These are phyloP conservation scores for Kryptopterus vitreolus DNA, from an alignment of 2,797 vertebrate species.

Conservation along the genomic window DNA sequence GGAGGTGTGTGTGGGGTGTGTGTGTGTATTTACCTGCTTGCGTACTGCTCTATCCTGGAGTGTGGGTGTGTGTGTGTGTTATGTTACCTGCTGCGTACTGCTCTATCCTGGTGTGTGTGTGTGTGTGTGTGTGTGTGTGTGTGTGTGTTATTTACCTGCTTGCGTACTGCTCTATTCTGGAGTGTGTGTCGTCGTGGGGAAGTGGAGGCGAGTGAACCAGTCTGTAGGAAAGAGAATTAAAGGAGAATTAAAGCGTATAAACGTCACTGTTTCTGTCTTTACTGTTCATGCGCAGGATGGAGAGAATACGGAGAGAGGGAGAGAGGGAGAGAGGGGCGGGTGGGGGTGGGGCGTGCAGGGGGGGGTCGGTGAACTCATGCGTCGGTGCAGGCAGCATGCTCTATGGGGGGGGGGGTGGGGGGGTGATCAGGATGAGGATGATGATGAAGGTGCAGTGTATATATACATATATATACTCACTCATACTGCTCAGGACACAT, in stretches of 20 bases:
- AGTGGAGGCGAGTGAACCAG: constrained; percentile 89
- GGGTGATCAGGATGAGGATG: constrained; percentile 28
- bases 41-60: too few species aligned
- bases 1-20: too few species aligned
- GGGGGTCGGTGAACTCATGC: constrained; percentile 50
- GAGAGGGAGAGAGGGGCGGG: not conserved
- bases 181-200: constrained; percentile 97
- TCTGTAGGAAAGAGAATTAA: constrained; percentile 75
- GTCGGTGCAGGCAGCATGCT: constrained; percentile 68
- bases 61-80: not conserved
- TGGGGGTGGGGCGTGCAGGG: constrained; percentile 56
- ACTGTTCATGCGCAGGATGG: constrained; percentile 53
- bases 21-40: too few species aligned
- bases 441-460: constrained; percentile 40
- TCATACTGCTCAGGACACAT: constrained; percentile 99
- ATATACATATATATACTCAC: constrained; percentile 82
- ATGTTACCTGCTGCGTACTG: too few species aligned
- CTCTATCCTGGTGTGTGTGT: too few species aligned
- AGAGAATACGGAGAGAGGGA: constrained; percentile 32
- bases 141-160: constrained; percentile 79
- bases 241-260: constrained; percentile 52
- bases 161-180: constrained; percentile 95
- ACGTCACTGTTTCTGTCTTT: constrained; percentile 31
- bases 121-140: not conserved
- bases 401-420: constrained; percentile 49